Conservation (phyloP, 2,797 vertebrate genomes). For the Todus mexicanus region DNA sequence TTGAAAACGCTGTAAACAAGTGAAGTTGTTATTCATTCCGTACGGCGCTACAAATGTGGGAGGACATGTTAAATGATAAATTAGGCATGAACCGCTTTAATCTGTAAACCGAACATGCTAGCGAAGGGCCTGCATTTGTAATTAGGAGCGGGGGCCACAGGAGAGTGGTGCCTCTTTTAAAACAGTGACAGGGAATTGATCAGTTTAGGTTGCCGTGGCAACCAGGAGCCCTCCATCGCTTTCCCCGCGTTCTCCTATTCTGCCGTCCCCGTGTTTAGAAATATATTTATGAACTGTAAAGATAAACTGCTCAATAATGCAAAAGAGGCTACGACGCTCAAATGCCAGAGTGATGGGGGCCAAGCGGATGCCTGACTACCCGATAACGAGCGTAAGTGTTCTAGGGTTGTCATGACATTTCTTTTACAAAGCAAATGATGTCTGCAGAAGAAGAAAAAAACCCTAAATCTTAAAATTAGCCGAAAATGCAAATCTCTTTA, state of each 20-base stretch:
- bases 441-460: conserved; percentile 58
- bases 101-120: conserved; percentile 79
- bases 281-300: conserved; percentile 77
- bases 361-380: conserved; percentile 65
- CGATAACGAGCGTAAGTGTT: conserved; percentile 72
- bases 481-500: conserved; percentile 76
- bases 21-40: conserved; percentile 76
- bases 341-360: conserved; percentile 71
- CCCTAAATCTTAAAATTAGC: conserved; percentile 75
- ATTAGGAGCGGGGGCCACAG: conserved; percentile 81
- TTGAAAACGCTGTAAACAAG: conserved; percentile 74
- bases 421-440: conserved; percentile 75
- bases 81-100: conserved; percentile 77
- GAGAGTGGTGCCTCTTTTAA: conserved; percentile 76
- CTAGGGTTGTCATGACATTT: conserved; percentile 76
- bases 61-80: conserved; percentile 79
- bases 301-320: conserved; percentile 77
- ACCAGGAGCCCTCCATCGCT: conserved; percentile 71
- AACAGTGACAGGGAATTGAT: conserved; percentile 86
- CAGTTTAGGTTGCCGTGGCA: conserved; percentile 80
- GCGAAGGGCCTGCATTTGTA: conserved; percentile 76
- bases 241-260: conserved; percentile 48
- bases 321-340: conserved; percentile 59
- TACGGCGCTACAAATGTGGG: conserved; percentile 70
- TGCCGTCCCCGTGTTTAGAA: conserved; percentile 62